phyloP scores from a whole-genome alignment of 1,140 invertebrate genomes.

The Brachionus plicatilis region DNA sequence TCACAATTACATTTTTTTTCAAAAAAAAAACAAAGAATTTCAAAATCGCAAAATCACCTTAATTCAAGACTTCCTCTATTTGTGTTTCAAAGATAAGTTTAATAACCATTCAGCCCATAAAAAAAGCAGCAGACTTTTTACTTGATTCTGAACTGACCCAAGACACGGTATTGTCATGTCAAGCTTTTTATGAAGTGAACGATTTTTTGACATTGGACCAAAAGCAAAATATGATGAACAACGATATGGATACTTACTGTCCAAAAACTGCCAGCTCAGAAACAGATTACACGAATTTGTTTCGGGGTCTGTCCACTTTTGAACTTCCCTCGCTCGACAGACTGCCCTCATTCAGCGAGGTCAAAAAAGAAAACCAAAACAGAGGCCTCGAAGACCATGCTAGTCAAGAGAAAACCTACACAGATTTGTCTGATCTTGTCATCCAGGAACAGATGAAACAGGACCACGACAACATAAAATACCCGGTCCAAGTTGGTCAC shows the following conservation, averaged over 20 bases:
- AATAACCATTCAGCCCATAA: not conserved
- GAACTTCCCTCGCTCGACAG: not conserved
- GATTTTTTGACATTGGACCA: not conserved
- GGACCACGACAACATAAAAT: not conserved
- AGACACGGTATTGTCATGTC: not conserved
- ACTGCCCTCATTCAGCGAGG: not conserved
- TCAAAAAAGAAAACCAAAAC: not conserved
- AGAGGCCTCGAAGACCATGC: not conserved
- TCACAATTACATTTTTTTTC: slow-evolving; percentile 20
- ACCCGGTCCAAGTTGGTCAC: not conserved
- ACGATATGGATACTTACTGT: not conserved
- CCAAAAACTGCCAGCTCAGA: not conserved
- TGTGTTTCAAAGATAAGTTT: not conserved
- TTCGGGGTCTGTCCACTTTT: slow-evolving; percentile 4
- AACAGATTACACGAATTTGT: not conserved
- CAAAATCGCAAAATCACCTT: not conserved
- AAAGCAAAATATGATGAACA: not conserved
- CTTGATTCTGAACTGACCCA: not conserved
- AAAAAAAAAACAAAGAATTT: not conserved
- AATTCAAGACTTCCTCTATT: not conserved
- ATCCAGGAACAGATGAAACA: not conserved
- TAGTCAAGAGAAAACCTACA: slow-evolving; percentile 2
- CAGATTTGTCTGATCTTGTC: slow-evolving; percentile 2
- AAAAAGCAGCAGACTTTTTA: not conserved
- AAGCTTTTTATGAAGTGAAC: not conserved